phyloP scores from a whole-genome alignment of 92 coral and sea anemone genomes.

The Chrysogorgia sp. region DNA sequence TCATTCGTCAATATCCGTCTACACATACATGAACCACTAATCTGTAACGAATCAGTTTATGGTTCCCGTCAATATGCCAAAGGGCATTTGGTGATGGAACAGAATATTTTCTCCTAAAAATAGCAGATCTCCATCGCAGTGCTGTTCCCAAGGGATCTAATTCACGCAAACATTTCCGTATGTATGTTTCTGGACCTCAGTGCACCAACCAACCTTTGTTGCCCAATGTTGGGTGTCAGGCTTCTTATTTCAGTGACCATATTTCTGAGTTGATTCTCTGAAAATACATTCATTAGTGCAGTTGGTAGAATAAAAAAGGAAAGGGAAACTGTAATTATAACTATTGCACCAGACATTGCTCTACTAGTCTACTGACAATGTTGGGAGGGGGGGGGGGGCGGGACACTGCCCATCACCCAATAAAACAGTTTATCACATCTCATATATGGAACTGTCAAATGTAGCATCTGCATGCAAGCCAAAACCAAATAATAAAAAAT shows the following conservation, averaged over 20 bases:
- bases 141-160: constrained; percentile 29
- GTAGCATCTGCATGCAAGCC: too few relatives aligned
- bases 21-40: constrained; percentile 38
- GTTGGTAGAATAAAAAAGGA: too few relatives aligned
- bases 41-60: constrained; percentile 39
- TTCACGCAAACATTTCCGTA: constrained; percentile 16
- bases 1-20: constrained; percentile 36
- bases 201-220: constrained; percentile 27
- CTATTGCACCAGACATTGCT: too few relatives aligned
- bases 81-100: constrained; percentile 54
- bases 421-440: too few relatives aligned
- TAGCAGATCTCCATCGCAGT: constrained; percentile 13
- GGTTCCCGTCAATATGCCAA: constrained; percentile 57
- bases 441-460: too few relatives aligned
- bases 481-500: too few relatives aligned
- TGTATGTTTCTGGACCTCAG: constrained; percentile 4
- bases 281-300: too few relatives aligned
- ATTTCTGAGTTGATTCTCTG: neutral
- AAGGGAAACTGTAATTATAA: too few relatives aligned
- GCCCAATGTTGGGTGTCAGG: constrained; percentile 26
- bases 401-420: too few relatives aligned
- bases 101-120: constrained; percentile 32
- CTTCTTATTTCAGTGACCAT: constrained; percentile 7
- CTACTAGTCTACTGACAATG: too few relatives aligned
- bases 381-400: too few relatives aligned